A percentile compares a stretch with the other conserved stretches of the same genome.
These are phyloP conservation scores for Neotragus moschatus DNA, from an alignment of 2,113 vertebrate species.

Conservation along the genomic window DNA sequence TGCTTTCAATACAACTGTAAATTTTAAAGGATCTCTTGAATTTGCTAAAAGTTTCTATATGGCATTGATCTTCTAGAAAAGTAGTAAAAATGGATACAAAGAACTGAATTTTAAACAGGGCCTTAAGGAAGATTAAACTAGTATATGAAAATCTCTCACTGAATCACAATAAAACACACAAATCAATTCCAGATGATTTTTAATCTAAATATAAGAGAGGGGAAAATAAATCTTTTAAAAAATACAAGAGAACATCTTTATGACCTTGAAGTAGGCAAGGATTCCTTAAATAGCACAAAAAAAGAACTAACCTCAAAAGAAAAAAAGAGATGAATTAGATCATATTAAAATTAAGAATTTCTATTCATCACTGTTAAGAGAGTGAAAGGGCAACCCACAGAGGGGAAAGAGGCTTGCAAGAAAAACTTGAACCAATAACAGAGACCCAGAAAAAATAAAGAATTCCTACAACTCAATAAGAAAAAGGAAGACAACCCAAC, in stretches of 20 bases:
- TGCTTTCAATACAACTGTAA: conserved; percentile 72
- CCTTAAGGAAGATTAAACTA: neutral
- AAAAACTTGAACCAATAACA: neutral
- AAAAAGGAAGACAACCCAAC: neutral
- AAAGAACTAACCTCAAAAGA: neutral
- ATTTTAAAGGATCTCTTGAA: neutral
- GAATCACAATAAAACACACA: neutral
- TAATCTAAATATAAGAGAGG: neutral
- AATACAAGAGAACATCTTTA: neutral
- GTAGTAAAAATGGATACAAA: neutral
- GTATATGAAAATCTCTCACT: conserved; percentile 4
- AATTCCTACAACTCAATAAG: neutral
- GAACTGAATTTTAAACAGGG: conserved; percentile 7
- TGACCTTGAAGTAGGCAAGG: neutral
- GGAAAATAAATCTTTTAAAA: neutral
- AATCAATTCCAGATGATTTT: conserved; percentile 48
- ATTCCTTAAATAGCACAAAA: neutral
- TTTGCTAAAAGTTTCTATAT: conserved; percentile 1
- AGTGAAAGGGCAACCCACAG: neutral
- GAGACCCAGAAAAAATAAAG: neutral
- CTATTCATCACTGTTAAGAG: neutral
- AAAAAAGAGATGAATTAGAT: neutral
- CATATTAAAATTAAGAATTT: neutral
- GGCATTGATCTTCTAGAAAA: neutral
- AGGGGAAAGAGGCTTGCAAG: neutral